Percentiles rank a stretch among this genome's conserved stretches.
Evolutionary conservation across 2,888 invertebrate genomes (phyloP).

Genomic region (Hermaeophaga mercurialis): DNA sequence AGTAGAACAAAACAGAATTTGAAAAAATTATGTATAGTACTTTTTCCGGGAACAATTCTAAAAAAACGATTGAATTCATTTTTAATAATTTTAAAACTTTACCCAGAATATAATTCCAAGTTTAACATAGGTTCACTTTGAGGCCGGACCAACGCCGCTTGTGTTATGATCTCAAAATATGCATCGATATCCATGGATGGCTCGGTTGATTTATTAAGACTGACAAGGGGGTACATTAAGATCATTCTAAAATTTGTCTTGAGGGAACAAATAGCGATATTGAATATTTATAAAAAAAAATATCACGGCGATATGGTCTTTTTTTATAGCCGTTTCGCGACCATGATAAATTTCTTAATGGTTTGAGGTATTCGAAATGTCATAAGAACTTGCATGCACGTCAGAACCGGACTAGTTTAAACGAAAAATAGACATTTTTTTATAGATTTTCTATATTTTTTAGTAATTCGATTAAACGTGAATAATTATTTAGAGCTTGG

Average conservation of each 20-base stretch:
- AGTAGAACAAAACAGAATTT: no score
- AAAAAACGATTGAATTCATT: no score
- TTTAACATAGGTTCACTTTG: slow-evolving; percentile 7
- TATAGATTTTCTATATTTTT: no score
- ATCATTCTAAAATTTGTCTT: slow-evolving; percentile 36
- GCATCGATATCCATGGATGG: slow-evolving; percentile 35
- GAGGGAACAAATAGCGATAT: slow-evolving; percentile 24
- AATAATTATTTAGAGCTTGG: no score
- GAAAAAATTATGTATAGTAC: no score
- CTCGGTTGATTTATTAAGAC: slow-evolving; percentile 39
- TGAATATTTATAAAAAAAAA: slow-evolving; percentile 16
- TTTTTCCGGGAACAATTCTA: no score
- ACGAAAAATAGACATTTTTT: no score
- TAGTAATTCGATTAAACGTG: no score
- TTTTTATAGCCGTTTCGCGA: slow-evolving; percentile 21
- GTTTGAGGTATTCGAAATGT: slow-evolving; percentile 25
- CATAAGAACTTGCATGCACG: slow-evolving; percentile 18
- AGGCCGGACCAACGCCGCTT: slow-evolving; percentile 10
- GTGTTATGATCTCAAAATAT: slow-evolving; percentile 43
- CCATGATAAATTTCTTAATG: slow-evolving; percentile 29
- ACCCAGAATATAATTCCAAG: no score
- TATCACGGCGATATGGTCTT: not conserved
- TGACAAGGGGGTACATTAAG: slow-evolving; percentile 36
- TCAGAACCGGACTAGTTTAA: slow-evolving; percentile 2
- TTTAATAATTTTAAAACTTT: no score